Conservation (phyloP, 1,140 invertebrate species). For the Drosophila orosa region DNA sequence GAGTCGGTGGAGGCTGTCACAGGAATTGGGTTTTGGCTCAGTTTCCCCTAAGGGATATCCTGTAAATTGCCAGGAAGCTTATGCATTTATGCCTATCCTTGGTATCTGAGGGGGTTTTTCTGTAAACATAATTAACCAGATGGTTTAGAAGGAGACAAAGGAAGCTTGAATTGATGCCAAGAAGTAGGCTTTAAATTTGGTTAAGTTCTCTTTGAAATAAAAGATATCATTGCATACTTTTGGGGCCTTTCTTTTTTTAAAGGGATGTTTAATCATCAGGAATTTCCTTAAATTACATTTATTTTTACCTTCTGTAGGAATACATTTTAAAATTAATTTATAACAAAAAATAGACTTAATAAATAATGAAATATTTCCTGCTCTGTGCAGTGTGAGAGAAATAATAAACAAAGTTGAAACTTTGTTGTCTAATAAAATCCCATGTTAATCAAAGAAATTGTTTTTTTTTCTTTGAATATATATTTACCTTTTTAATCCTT, state of each 20-base stretch:
- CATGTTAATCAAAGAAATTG: background rate
- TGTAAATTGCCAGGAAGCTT: conserved; percentile 10
- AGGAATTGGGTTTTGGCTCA: background rate
- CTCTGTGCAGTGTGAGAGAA: no score
- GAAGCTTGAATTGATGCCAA: background rate
- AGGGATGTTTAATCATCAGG: no score
- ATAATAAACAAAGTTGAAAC: no score
- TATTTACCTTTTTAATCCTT: background rate
- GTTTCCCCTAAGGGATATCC: conserved; percentile 8
- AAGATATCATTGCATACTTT: background rate
- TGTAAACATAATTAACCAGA: conserved; percentile 3
- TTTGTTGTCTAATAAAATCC: no score
- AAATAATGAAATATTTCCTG: no score
- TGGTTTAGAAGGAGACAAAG: background rate
- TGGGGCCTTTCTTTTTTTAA: no score
- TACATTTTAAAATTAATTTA: no score
- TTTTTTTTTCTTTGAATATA: background rate
- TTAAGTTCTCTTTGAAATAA: background rate
- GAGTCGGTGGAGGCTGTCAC: conserved; percentile 8
- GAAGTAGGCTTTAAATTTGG: background rate
- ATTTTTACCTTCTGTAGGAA: no score
- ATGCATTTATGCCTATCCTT: conserved; percentile 1
- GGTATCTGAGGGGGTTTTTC: background rate
- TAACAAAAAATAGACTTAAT: no score
- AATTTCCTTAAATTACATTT: no score